These are phyloP conservation scores for Setipinna tenuifilis DNA, from an alignment of 2,797 vertebrate species.

Conservation along the genomic window DNA sequence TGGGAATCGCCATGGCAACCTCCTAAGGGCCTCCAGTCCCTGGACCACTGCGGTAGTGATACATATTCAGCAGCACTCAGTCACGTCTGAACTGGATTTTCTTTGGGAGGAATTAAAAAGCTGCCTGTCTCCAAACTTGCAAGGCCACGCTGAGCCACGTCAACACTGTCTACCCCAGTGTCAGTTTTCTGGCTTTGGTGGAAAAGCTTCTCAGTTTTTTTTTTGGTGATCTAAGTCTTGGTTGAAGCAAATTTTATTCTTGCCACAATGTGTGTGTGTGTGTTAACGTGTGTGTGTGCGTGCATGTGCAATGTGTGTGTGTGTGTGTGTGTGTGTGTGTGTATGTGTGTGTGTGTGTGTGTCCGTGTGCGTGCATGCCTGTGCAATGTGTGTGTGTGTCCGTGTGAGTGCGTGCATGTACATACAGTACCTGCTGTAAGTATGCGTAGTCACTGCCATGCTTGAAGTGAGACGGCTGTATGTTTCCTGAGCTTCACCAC, in stretches of 20 bases:
- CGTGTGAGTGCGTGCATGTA: background rate
- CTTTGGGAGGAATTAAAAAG: slow-evolving; percentile 30
- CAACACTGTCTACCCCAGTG: background rate
- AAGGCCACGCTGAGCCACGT: slow-evolving; percentile 29
- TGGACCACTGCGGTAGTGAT: slow-evolving; percentile 28
- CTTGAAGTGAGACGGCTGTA: background rate
- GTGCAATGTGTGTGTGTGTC: background rate
- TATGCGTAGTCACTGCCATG: background rate
- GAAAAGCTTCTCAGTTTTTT: background rate
- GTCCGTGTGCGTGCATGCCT: background rate
- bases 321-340: slow-evolving; percentile 17
- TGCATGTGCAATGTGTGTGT: background rate
- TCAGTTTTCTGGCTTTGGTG: slow-evolving; percentile 29
- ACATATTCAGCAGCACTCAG: slow-evolving; percentile 34
- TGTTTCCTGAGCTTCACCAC: background rate
- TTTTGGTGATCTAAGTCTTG: background rate
- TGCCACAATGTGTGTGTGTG: background rate
- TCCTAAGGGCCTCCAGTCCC: background rate
- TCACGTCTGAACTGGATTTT: slow-evolving; percentile 31
- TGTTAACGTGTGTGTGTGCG: background rate
- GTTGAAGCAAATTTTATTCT: background rate
- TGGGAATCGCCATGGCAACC: slow-evolving; percentile 27
- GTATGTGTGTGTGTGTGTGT: background rate
- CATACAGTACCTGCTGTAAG: background rate
- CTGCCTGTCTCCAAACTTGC: slow-evolving; percentile 41